Conservation (phyloP, 2,797 vertebrate species). For the Rhinatrema bivittatum region DNA sequence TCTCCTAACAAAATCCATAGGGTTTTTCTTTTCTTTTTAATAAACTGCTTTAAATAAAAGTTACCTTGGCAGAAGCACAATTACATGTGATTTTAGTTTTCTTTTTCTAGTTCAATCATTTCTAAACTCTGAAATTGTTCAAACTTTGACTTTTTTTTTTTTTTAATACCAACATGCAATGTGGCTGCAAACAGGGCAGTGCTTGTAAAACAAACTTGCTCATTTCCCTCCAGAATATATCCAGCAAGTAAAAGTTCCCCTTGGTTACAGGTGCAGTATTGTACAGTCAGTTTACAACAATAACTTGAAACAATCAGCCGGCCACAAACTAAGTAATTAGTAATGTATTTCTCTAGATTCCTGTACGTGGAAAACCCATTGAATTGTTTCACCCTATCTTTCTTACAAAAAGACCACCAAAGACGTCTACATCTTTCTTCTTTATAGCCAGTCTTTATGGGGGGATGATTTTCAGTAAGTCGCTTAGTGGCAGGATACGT, state of each 20-base stretch:
- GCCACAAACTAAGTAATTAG: conserved; percentile 22
- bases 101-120: conserved; percentile 28
- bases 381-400: no score
- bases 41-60: conserved; percentile 46
- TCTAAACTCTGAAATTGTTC: conserved; percentile 30
- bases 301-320: conserved; percentile 29
- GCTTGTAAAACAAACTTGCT: conserved; percentile 33
- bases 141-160: conserved; percentile 19
- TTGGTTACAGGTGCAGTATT: conserved; percentile 43
- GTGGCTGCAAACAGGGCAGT: conserved; percentile 31
- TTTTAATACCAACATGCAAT: conserved; percentile 32
- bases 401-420: no score
- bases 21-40: conserved; percentile 55
- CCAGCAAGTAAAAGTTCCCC: conserved; percentile 25
- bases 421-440: no score
- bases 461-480: no score
- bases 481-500: no score
- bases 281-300: conserved; percentile 34
- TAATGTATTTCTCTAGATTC: conserved; percentile 2
- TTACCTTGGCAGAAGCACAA: conserved; percentile 28
- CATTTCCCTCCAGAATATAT: conserved; percentile 31
- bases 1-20: conserved; percentile 35
- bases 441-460: no score
- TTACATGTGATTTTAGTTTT: conserved; percentile 44
- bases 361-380: no score